Conservation (phyloP, 2,797 vertebrate species). For the Peromyscus attwateri region DNA sequence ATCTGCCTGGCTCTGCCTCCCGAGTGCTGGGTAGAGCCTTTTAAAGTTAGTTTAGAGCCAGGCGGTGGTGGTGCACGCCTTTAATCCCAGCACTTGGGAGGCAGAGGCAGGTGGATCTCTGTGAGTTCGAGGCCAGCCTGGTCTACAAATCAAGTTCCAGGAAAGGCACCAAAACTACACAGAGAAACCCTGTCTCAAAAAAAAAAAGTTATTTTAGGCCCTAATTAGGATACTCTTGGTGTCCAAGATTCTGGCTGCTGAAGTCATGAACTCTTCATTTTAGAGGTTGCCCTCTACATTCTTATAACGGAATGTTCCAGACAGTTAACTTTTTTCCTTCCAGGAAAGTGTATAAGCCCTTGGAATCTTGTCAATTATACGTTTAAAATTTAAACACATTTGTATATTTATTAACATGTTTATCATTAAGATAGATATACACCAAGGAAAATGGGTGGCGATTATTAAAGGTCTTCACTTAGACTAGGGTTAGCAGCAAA, state of each 20-base stretch:
- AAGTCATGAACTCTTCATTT: neutral
- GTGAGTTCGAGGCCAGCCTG: neutral
- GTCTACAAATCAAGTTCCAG: neutral
- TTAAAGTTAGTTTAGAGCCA: neutral
- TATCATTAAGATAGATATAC: conserved; percentile 6
- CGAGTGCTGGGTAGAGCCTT: neutral
- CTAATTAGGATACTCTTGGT: neutral
- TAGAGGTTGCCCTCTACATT: neutral
- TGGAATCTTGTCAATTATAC: conserved; percentile 2
- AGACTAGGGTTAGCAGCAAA: conserved; percentile 11
- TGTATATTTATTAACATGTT: neutral
- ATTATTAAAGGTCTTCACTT: conserved; percentile 20
- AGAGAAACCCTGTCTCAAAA: neutral
- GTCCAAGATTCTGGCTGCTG: neutral
- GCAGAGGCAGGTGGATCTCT: neutral
- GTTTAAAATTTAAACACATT: neutral
- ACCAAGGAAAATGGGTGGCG: neutral
- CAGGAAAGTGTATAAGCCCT: conserved; percentile 29
- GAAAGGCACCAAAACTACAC: neutral
- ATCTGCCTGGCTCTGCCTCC: too few species aligned
- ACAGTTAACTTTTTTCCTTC: neutral
- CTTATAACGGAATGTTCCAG: conserved; percentile 14
- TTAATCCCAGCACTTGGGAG: neutral
- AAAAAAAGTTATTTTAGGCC: neutral
- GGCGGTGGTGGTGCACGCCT: neutral